These are phyloP conservation scores for Sesamia nonagrioides DNA, from an alignment of 1,140 invertebrate genomes.

Conservation along the genomic window DNA sequence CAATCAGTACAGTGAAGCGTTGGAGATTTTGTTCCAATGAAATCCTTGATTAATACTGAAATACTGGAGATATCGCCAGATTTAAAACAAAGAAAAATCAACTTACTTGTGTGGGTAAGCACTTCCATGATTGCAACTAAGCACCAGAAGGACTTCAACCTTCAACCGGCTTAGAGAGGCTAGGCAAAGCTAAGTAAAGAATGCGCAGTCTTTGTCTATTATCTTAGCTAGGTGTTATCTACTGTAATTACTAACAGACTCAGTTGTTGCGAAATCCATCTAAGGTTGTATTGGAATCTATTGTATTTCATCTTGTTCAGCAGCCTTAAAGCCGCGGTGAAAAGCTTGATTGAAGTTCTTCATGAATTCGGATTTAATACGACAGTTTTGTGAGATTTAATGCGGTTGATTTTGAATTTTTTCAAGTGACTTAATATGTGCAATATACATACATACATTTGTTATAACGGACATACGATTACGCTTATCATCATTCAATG, in stretches of 20 bases:
- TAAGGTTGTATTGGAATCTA: not conserved
- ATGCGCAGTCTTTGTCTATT: conserved; percentile 39
- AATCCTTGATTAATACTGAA: not conserved
- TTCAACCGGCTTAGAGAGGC: conserved; percentile 41
- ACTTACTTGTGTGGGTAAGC: not conserved
- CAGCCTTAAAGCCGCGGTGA: not conserved
- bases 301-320: not conserved
- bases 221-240: conserved; percentile 38
- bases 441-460: not conserved
- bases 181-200: conserved; percentile 23
- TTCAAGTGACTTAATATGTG: not conserved
- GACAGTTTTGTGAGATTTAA: not conserved
- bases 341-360: no score
- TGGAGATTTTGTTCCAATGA: not conserved
- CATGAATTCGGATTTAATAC: no score
- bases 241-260: conserved; percentile 33
- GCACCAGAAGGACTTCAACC: conserved; percentile 15
- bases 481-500: conserved; percentile 4
- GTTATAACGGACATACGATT: conserved; percentile 8
- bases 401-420: not conserved
- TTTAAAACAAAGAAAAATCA: not conserved
- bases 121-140: not conserved
- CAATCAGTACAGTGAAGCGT: not conserved
- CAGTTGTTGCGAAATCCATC: conserved; percentile 16
- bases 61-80: no score